Evolutionary conservation across 1,140 invertebrate genomes (phyloP), one percentile per base, ranked within the genome.

Genomic region (Homalodisca vitripennis): DNA sequence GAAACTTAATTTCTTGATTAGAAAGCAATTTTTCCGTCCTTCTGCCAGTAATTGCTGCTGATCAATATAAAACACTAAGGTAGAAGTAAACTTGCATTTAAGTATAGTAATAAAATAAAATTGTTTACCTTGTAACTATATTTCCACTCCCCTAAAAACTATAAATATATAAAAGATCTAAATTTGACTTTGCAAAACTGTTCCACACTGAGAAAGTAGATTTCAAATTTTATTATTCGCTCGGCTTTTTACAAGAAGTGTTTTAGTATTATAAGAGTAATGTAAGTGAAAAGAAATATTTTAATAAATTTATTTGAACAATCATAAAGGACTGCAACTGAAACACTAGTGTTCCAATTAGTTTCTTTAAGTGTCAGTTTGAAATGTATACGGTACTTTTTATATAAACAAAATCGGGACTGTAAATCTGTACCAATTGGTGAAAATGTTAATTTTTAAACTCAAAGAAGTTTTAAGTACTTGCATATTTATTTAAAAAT

Each of bases 51-150:
- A 51, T 10, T 51, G 48, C 22, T 51, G 6, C 48, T 51, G 6
- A 51, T 20, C n/a, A 51, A 51, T 51, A 51, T 51, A 12, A 22
- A 51, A 51, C 17, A 51, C n/a, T 20, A 51, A 51, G n/a, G 48
- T 51, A 51, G 22, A 51, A 51, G n/a, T 20, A 51, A 51, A 51
- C 3, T 20, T 51, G 22, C 17, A 10, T 20, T 51, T 22, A 51
- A 22, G n/a, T 51, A 10, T 51, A 20, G 48, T 51, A n/a, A 51
- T 3, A 14, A 51, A 51, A 51, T 51, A 22, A 20, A 51, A 51
- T 14, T 20, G 22, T 51, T 51, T 51, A 22, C 48, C 22, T 6
- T 51, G 22, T 20, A 14, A 3, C 22, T 51, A n/a, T 51, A 51
- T 51, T 51, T 51, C 22, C 22, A 51, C 48, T 51, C 48, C 17